Base-by-base conservation (phyloP, 2,113 vertebrate species). In the Peromyscus polionotus region DNA sequence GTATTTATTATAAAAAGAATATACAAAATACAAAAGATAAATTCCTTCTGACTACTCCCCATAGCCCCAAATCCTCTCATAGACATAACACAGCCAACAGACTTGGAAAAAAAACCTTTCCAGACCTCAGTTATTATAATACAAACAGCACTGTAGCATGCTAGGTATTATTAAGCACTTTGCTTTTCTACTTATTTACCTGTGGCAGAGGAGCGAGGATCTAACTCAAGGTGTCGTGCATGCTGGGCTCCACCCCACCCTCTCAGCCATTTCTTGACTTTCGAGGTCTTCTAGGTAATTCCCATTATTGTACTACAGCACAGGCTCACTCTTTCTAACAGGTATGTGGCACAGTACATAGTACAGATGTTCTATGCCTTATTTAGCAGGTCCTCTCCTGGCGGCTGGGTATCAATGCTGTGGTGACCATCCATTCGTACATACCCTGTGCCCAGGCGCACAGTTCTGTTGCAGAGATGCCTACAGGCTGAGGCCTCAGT, bases 1-100 rank as follows among this genome's bases (percentile, higher is more conserved):
- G 45, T 36, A 14, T 73, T 89, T 90, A 54, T 93, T 67, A 9
- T 65, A 92, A 93, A 94, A 80, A 54, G 28, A 73, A n/a, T 26
- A 83, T 61, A 73, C 68, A 77, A 86, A 94, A 65, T 8, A 93
- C 57, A 94, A 90, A 84, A 91, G 88, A n/a, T 72, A 36, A 79
- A 93, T 94, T 95, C 81, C 51, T 95, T 80, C 20, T 67, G 76
- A 70, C 17, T 45, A 59, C 1, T 42, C n/a, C 3, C 12, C 4
- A 20, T 9, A 63, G 59, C n/a, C 48, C 48, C 33, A 76, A 48
- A 63, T 94, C 65, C 51, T 90, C 89, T 88, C 16, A 16, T 48
- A 93, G 45, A 65, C 2, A 31, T 12, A 86, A 90, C 33, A n/a
- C n/a, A 93, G 59, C 22, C 59, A 54, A 90, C 77, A 61, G 73